Conservation (phyloP, 2,113 vertebrate species). For the Phyllostomus hastatus region DNA sequence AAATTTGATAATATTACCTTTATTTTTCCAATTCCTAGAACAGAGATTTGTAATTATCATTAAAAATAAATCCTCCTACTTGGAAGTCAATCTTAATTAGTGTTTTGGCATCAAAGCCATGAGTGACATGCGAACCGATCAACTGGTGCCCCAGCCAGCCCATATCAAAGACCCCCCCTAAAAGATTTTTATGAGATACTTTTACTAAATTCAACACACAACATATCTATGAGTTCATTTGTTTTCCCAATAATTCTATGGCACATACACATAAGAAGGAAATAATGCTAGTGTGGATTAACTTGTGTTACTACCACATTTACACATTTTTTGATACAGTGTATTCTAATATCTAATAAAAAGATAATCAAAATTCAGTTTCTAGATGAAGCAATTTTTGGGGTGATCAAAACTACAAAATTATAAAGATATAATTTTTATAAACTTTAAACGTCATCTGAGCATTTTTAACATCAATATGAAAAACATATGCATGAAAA, state of each 20-base stretch:
- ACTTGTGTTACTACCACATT: background rate
- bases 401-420: background rate
- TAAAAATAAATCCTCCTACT: slow-evolving; percentile 10
- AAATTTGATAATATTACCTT: background rate
- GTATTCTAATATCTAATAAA: background rate
- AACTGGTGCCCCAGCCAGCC: background rate
- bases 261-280: background rate
- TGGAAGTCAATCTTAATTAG: background rate
- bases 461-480: background rate
- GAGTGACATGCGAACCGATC: background rate
- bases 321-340: background rate
- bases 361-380: background rate
- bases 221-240: background rate
- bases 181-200: background rate
- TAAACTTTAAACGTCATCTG: background rate
- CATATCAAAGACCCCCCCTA: background rate
- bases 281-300: background rate
- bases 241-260: background rate
- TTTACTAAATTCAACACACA: background rate
- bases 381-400: background rate
- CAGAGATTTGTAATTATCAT: background rate
- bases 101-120: background rate
- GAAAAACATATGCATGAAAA: background rate
- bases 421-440: background rate
- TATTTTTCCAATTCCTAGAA: background rate